phyloP scores from a whole-genome alignment of 2,113 vertebrate species.

The Poeciliopsis occidentalis region DNA sequence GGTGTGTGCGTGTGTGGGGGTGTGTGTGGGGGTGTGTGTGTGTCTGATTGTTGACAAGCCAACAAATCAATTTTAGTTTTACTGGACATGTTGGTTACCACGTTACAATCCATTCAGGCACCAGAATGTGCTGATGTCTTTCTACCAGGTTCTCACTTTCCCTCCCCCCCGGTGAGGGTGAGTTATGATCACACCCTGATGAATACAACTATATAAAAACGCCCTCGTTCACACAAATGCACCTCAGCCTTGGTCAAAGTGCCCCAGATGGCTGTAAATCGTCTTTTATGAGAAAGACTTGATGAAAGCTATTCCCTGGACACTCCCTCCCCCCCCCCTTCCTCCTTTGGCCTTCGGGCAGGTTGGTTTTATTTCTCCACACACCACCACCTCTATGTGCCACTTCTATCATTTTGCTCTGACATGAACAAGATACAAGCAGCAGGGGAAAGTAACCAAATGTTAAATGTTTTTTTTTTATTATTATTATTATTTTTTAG shows the following conservation, averaged over 20 bases:
- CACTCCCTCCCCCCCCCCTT: slow-evolving; percentile 46
- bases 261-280: slow-evolving; percentile 72
- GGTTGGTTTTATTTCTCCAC: slow-evolving; percentile 76
- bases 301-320: slow-evolving; percentile 80
- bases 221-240: slow-evolving; percentile 48
- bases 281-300: slow-evolving; percentile 77
- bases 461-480: slow-evolving; percentile 16
- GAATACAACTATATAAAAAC: slow-evolving; percentile 50
- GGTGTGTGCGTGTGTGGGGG: slow-evolving; percentile 5
- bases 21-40: background rate
- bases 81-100: slow-evolving; percentile 36
- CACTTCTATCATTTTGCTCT: slow-evolving; percentile 62
- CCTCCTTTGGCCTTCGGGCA: slow-evolving; percentile 64
- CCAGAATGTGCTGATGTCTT: slow-evolving; percentile 39
- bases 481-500: slow-evolving; percentile 11
- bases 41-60: slow-evolving; percentile 20
- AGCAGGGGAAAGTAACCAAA: slow-evolving; percentile 3
- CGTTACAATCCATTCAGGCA: slow-evolving; percentile 40
- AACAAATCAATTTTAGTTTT: slow-evolving; percentile 63
- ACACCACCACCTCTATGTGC: slow-evolving; percentile 70
- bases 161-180: slow-evolving; percentile 34
- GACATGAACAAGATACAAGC: slow-evolving; percentile 65
- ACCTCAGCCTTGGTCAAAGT: slow-evolving; percentile 66
- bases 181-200: slow-evolving; percentile 67
- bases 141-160: slow-evolving; percentile 40